phyloP scores from a whole-genome alignment of 2,888 invertebrate genomes.

The Megastigmus dorsalis region DNA sequence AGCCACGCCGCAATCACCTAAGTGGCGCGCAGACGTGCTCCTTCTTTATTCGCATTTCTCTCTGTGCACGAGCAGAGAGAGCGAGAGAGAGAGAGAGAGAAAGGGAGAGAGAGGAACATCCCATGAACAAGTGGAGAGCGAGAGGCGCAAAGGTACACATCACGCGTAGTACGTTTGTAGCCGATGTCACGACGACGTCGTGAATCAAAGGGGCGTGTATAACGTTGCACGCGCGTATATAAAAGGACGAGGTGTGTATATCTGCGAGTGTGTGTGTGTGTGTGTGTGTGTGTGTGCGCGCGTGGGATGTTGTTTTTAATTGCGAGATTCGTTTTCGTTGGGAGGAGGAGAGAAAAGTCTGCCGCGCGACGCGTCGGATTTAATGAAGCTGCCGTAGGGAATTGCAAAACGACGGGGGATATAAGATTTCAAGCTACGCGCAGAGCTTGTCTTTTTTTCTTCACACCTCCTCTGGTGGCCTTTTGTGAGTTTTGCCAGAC shows the following conservation, averaged over 20 bases:
- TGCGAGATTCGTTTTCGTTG: constrained; percentile 34
- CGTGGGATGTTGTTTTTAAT: constrained; percentile 49
- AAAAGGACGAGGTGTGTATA: too few relatives aligned
- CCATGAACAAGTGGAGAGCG: not conserved
- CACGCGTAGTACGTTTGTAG: too few relatives aligned
- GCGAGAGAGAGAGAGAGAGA: not conserved
- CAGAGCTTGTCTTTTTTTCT: not conserved
- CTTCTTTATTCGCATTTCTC: not conserved
- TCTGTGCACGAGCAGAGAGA: too few relatives aligned
- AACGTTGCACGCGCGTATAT: too few relatives aligned
- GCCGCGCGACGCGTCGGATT: constrained; percentile 21
- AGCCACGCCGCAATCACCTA: constrained; percentile 58
- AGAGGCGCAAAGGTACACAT: too few relatives aligned
- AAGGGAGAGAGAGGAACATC: not conserved
- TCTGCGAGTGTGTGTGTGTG: too few relatives aligned
- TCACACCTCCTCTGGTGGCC: not conserved
- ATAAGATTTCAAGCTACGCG: constrained; percentile 32
- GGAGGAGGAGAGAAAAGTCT: too few relatives aligned
- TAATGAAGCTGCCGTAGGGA: constrained; percentile 46
- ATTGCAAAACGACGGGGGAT: constrained; percentile 16
- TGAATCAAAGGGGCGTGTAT: too few relatives aligned
- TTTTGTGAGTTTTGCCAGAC: too few relatives aligned
- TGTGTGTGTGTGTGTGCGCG: too few relatives aligned
- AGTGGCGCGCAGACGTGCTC: constrained; percentile 53
- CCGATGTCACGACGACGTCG: too few relatives aligned